These are phyloP conservation scores for Agrochola lychnidis DNA, from an alignment of 2,888 invertebrate species.

Conservation along the genomic window DNA sequence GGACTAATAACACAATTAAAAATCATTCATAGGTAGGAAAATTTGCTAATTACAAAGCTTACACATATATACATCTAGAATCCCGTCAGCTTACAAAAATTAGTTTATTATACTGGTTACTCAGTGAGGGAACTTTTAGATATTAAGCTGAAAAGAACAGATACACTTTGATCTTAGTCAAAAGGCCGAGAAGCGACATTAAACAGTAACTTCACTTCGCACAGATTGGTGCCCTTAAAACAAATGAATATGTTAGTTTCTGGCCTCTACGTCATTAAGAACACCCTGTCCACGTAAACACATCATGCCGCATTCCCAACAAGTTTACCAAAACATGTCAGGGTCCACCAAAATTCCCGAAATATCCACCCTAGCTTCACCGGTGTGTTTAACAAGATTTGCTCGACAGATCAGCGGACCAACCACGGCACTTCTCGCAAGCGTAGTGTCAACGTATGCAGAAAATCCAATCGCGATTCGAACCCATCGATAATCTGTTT, in stretches of 20 bases:
- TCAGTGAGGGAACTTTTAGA: too few relatives aligned
- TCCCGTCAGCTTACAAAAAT: too few relatives aligned
- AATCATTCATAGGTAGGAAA: too few relatives aligned
- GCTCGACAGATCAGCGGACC: background rate
- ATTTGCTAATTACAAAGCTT: too few relatives aligned
- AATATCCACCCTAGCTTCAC: background rate
- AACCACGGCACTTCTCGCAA: background rate
- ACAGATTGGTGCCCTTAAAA: background rate
- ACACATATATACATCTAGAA: too few relatives aligned
- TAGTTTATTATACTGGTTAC: too few relatives aligned
- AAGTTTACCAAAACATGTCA: background rate
- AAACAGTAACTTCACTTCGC: background rate
- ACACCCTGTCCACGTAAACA: background rate
- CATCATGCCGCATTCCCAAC: background rate
- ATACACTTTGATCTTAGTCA: too few relatives aligned
- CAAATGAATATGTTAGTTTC: background rate
- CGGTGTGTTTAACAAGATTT: slow-evolving; percentile 27
- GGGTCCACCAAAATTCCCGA: background rate
- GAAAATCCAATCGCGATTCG: slow-evolving; percentile 38
- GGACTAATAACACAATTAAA: too few relatives aligned
- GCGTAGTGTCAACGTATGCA: slow-evolving; percentile 26
- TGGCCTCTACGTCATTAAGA: too few relatives aligned
- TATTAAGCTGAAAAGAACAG: too few relatives aligned
- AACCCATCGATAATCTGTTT: slow-evolving; percentile 43
- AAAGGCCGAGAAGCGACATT: too few relatives aligned